Conservation (phyloP, 2,797 vertebrate species). For the Cheirogaleus major region DNA sequence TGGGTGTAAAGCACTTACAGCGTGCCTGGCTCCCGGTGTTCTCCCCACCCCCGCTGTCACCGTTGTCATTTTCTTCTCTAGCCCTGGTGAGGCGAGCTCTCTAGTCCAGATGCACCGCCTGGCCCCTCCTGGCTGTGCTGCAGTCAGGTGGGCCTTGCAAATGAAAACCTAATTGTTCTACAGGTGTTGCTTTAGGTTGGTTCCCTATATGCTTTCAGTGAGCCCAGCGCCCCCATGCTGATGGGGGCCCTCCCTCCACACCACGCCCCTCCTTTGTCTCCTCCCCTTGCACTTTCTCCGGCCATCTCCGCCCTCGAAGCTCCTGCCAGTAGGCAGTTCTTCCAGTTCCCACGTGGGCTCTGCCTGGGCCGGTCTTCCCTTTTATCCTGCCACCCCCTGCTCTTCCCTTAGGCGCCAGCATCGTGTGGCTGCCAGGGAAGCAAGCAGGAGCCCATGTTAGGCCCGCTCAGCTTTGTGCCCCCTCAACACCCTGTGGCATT, state of each 20-base stretch:
- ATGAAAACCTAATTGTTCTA: not conserved
- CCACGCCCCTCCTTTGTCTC: not conserved
- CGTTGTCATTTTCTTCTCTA: not conserved
- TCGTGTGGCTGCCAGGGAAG: not conserved
- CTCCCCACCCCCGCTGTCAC: too few relatives aligned
- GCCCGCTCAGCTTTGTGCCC: not conserved
- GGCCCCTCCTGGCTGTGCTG: not conserved
- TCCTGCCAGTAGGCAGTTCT: not conserved
- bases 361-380: not conserved
- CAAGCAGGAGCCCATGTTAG: not conserved
- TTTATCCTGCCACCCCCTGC: not conserved
- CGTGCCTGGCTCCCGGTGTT: not conserved
- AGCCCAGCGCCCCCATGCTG: not conserved
- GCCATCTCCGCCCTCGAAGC: rapidly evolving
- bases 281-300: not conserved
- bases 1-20: not conserved
- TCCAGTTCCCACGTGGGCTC: not conserved
- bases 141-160: not conserved
- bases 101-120: not conserved
- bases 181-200: not conserved
- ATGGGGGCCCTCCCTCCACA: rapidly evolving
- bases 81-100: not conserved
- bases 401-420: not conserved
- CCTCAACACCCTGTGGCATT: not conserved
- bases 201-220: rapidly evolving